Evolutionary conservation across 2,113 vertebrate species (phyloP).

Genomic region (Pao palembangensis): DNA sequence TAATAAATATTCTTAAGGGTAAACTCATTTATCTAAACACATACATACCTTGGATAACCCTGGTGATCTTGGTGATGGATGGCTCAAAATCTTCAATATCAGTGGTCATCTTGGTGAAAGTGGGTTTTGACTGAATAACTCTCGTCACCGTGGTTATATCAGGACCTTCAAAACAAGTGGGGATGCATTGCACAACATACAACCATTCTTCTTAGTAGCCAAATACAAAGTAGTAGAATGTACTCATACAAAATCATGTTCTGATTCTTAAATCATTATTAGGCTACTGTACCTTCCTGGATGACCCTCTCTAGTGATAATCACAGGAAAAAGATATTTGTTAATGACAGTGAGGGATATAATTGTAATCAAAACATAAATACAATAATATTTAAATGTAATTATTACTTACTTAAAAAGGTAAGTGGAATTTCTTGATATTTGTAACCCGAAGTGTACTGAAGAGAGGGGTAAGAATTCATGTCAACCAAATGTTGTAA

Average conservation of each 20-base stretch:
- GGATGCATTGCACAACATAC: background rate
- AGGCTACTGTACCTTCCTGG: conserved; percentile 44
- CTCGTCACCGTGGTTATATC: conserved; percentile 51
- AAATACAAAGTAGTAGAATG: background rate
- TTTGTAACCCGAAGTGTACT: conserved; percentile 86
- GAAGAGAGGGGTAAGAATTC: conserved; percentile 25
- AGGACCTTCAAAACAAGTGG: conserved; percentile 46
- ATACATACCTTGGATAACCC: background rate
- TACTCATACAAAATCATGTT: conserved; percentile 30
- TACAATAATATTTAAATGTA: background rate
- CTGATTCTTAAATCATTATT: conserved; percentile 29
- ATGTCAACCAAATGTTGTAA: background rate
- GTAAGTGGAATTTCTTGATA: conserved; percentile 92
- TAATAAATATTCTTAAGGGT: too few species aligned
- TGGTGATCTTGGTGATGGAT: background rate
- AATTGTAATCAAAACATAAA: background rate
- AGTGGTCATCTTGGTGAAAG: background rate
- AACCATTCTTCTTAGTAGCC: background rate
- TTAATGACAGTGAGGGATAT: background rate
- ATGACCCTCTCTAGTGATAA: conserved; percentile 53
- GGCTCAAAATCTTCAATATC: background rate
- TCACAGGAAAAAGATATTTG: conserved; percentile 24
- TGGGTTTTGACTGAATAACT: conserved; percentile 36
- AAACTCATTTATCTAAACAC: background rate
- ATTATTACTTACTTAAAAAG: conserved; percentile 85